phyloP scores from a whole-genome alignment of 2,888 invertebrate genomes.

The Noctua pronuba region DNA sequence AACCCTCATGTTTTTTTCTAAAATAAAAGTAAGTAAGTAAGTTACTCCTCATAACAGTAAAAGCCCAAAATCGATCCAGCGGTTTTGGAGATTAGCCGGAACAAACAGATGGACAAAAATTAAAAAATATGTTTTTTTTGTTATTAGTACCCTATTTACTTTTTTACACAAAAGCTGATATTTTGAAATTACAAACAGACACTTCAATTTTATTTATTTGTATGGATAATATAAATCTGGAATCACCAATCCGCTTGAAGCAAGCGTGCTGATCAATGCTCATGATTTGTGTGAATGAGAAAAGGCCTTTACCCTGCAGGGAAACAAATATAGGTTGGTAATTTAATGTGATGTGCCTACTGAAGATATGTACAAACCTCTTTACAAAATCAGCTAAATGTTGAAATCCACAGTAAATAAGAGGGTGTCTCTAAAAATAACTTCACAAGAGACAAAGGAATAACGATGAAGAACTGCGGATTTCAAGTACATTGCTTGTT shows the following conservation, averaged over 20 bases:
- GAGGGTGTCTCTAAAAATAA: conserved; percentile 35
- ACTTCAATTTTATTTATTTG: no score
- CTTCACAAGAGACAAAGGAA: conserved; percentile 44
- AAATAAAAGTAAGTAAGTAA: no score
- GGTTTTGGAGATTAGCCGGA: no score
- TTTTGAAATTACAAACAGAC: no score
- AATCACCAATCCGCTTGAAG: background rate
- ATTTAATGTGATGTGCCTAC: background rate
- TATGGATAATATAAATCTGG: background rate
- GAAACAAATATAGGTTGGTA: background rate
- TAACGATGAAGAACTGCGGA: conserved; percentile 28
- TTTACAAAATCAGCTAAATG: conserved; percentile 16
- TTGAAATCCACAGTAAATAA: background rate
- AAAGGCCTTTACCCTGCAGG: background rate
- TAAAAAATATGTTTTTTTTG: no score
- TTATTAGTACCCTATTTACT: no score
- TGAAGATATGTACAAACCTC: background rate
- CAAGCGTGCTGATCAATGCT: background rate
- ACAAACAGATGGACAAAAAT: no score
- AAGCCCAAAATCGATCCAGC: no score
- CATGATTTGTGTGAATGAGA: background rate
- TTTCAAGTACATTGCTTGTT: conserved; percentile 55
- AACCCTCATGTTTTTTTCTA: no score
- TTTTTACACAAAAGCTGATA: no score
- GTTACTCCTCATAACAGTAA: no score